A percentile compares a stretch with the other conserved stretches of the same genome.
phyloP scores from a whole-genome alignment of 53 echinoderm and acorn worm genomes.

The Zoroaster sp. region DNA sequence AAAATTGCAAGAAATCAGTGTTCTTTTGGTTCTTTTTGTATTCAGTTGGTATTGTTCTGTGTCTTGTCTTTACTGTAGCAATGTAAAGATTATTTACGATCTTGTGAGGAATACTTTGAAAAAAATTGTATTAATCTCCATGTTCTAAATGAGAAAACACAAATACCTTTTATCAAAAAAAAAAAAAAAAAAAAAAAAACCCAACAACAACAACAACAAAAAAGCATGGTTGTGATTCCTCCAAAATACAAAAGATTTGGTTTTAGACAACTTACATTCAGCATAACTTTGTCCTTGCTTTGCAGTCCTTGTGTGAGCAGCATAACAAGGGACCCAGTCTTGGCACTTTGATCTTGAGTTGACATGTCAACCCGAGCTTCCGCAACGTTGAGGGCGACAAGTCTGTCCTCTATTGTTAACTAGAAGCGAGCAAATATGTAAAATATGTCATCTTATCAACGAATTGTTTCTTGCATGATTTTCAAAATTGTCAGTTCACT shows the following conservation, averaged over 20 bases:
- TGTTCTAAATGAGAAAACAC: too few species aligned
- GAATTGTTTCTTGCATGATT: neutral
- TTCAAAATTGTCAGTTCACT: neutral
- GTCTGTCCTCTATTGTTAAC: constrained; percentile 84
- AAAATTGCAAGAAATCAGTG: neutral
- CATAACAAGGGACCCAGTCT: constrained; percentile 76
- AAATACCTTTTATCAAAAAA: too few species aligned
- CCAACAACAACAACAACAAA: neutral
- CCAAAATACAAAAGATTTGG: neutral
- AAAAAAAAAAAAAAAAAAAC: too few species aligned
- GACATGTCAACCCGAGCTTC: constrained; percentile 60
- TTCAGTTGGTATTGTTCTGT: too few species aligned
- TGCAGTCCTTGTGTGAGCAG: constrained; percentile 90
- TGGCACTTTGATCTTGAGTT: constrained; percentile 66
- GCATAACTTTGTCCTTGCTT: constrained; percentile 77
- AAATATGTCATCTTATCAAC: neutral
- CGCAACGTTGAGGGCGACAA: constrained; percentile 80
- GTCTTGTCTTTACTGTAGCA: too few species aligned
- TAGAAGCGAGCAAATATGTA: constrained; percentile 6
- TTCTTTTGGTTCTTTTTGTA: too few species aligned
- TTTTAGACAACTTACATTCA: constrained; percentile 64
- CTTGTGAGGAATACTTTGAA: too few species aligned
- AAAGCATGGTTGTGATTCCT: neutral
- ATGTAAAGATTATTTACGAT: too few species aligned
- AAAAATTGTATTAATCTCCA: too few species aligned